Percentiles rank a stretch among this genome's conserved stretches.
Conservation (phyloP, 1,140 invertebrate species). For the Brachionus sp. region DNA sequence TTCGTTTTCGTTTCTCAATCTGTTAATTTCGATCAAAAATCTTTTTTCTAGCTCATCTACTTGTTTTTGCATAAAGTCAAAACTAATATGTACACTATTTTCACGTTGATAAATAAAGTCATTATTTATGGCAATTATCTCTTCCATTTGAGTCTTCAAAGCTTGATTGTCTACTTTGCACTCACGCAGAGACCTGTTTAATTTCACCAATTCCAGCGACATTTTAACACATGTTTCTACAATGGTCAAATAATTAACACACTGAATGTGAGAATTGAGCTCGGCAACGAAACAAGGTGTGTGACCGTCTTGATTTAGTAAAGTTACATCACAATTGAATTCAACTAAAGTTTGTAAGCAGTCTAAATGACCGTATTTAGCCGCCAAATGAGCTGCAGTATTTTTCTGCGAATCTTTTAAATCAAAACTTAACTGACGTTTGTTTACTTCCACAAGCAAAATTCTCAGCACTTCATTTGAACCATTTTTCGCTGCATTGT, state of each 20-base stretch:
- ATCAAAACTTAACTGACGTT: slow-evolving; percentile 4
- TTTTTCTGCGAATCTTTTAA: neutral
- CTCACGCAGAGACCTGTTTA: neutral
- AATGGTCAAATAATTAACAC: slow-evolving; percentile 42
- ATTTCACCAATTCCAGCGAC: slow-evolving; percentile 1
- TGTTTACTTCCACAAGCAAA: neutral
- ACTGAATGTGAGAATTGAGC: neutral
- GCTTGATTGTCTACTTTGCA: slow-evolving; percentile 3
- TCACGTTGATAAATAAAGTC: slow-evolving; percentile 36
- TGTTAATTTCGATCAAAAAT: neutral
- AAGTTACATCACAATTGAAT: slow-evolving; percentile 14
- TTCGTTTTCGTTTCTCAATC: slow-evolving; percentile 5
- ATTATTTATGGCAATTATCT: slow-evolving; percentile 38
- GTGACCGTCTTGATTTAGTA: neutral
- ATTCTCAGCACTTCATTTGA: neutral
- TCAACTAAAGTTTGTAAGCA: slow-evolving; percentile 43
- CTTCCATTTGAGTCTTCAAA: slow-evolving; percentile 39
- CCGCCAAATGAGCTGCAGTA: slow-evolving; percentile 34
- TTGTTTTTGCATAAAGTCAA: slow-evolving; percentile 34
- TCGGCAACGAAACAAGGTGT: slow-evolving; percentile 36
- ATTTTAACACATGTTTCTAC: slow-evolving; percentile 31
- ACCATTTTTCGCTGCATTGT: slow-evolving; percentile 37
- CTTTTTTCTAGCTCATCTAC: neutral
- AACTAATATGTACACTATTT: slow-evolving; percentile 7
- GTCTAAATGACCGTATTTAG: slow-evolving; percentile 41